These are phyloP conservation scores for Diadromus collaris DNA, from an alignment of 2,888 invertebrate species.

Conservation along the genomic window DNA sequence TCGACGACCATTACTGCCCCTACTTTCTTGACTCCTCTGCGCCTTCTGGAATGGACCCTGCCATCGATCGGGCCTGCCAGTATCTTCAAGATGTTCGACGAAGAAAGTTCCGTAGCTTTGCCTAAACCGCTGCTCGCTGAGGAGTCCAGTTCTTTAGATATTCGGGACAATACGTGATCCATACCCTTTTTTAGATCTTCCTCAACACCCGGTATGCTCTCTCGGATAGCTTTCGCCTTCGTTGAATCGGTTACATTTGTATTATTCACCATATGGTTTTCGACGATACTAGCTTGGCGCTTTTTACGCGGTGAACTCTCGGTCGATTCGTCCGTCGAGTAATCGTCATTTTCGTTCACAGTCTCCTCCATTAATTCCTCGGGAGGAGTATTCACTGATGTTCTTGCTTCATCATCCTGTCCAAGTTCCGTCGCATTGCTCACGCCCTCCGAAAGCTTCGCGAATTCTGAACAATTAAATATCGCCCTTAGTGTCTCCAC, in stretches of 20 bases:
- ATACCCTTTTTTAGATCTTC: slow-evolving; percentile 64
- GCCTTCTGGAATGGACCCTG: slow-evolving; percentile 36
- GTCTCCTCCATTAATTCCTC: background rate
- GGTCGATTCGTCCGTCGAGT: background rate
- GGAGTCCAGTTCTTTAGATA: slow-evolving; percentile 32
- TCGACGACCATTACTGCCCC: slow-evolving; percentile 4
- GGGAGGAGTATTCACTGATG: background rate
- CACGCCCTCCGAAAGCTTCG: slow-evolving; percentile 41
- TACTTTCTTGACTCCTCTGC: slow-evolving; percentile 27
- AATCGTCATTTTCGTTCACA: background rate
- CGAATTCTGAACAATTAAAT: slow-evolving; percentile 62
- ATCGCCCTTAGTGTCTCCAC: slow-evolving; percentile 60
- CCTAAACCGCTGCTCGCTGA: background rate
- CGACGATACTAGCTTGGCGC: slow-evolving; percentile 15
- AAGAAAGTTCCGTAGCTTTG: slow-evolving; percentile 17
- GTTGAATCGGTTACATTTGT: slow-evolving; percentile 32
- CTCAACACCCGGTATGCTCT: slow-evolving; percentile 59
- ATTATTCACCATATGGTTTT: background rate
- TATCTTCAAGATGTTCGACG: slow-evolving; percentile 43
- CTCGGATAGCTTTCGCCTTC: slow-evolving; percentile 47
- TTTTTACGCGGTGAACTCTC: slow-evolving; percentile 10
- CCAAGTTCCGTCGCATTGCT: slow-evolving; percentile 23
- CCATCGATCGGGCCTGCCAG: slow-evolving; percentile 56
- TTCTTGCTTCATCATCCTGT: background rate
- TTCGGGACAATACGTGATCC: slow-evolving; percentile 52